Evolutionary conservation across 2,113 vertebrate genomes (phyloP).

Genomic region (Ptilonorhynchus violaceus): DNA sequence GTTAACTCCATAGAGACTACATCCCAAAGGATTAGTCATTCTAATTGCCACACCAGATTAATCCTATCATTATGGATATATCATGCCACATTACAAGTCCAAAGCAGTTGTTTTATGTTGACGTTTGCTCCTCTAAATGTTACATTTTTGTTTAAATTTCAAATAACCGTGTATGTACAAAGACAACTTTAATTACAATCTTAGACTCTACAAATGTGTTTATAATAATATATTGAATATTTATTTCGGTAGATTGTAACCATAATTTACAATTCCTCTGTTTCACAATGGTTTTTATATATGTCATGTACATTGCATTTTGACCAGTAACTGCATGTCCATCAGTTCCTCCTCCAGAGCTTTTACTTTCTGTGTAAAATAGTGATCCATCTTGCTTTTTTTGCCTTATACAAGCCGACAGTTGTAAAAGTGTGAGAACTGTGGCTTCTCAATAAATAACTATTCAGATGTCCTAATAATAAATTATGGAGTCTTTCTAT

Average conservation of each 20-base stretch:
- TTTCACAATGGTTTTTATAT: constrained; percentile 87
- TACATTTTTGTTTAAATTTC: constrained; percentile 75
- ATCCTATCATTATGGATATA: constrained; percentile 48
- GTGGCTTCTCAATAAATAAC: constrained; percentile 89
- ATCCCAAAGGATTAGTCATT: constrained; percentile 59
- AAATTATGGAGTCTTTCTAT: constrained; percentile 63
- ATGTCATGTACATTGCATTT: constrained; percentile 88
- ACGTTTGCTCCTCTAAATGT: constrained; percentile 75
- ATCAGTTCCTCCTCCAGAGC: constrained; percentile 73
- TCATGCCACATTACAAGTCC: constrained; percentile 67
- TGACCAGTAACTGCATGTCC: constrained; percentile 84
- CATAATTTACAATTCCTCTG: constrained; percentile 86
- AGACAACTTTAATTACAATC: constrained; percentile 76
- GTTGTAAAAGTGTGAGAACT: constrained; percentile 96
- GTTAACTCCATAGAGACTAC: constrained; percentile 66
- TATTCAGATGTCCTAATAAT: constrained; percentile 77
- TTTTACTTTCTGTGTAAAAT: constrained; percentile 84
- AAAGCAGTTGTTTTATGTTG: constrained; percentile 72
- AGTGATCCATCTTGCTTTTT: constrained; percentile 85
- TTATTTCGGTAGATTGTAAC: constrained; percentile 82
- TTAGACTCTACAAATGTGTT: constrained; percentile 84
- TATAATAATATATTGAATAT: constrained; percentile 81
- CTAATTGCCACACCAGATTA: constrained; percentile 53
- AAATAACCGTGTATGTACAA: constrained; percentile 78
- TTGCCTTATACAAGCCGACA: constrained; percentile 90